phyloP scores from a whole-genome alignment of 2,113 vertebrate species.

The Ceuthmochares aereus region DNA sequence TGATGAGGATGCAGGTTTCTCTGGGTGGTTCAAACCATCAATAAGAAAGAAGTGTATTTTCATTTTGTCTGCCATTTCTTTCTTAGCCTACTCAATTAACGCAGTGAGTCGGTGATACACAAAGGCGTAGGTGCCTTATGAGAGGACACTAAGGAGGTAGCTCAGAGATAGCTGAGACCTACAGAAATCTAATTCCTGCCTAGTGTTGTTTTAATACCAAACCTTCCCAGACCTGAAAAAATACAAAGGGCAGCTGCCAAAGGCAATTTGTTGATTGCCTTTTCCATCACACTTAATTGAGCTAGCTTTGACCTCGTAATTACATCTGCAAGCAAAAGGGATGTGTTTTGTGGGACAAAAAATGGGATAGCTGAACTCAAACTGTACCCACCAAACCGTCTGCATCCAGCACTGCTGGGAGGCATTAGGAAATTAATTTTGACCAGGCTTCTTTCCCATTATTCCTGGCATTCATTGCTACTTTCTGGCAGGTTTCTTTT shows the following conservation, averaged over 20 bases:
- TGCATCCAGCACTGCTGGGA: not conserved
- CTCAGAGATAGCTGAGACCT: not conserved
- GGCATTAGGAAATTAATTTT: not conserved
- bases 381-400: not conserved
- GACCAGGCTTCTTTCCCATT: not conserved
- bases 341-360: not conserved
- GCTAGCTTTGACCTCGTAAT: not conserved
- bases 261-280: not conserved
- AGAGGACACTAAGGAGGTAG: not conserved
- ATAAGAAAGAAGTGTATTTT: not conserved
- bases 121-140: not conserved
- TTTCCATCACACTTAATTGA: not conserved
- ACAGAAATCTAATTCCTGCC: not conserved
- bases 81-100: not conserved
- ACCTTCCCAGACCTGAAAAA: not conserved
- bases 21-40: not conserved
- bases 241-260: not conserved
- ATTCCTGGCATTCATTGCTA: not conserved
- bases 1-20: not conserved
- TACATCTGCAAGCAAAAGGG: not conserved
- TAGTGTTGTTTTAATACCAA: not conserved
- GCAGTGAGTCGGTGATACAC: accelerated
- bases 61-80: not conserved
- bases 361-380: not conserved
- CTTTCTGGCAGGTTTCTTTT: not conserved